Percentiles rank a stretch among this genome's conserved stretches.
phyloP scores from a whole-genome alignment of 2,113 vertebrate genomes.

The Cranoglanis bouderius region DNA sequence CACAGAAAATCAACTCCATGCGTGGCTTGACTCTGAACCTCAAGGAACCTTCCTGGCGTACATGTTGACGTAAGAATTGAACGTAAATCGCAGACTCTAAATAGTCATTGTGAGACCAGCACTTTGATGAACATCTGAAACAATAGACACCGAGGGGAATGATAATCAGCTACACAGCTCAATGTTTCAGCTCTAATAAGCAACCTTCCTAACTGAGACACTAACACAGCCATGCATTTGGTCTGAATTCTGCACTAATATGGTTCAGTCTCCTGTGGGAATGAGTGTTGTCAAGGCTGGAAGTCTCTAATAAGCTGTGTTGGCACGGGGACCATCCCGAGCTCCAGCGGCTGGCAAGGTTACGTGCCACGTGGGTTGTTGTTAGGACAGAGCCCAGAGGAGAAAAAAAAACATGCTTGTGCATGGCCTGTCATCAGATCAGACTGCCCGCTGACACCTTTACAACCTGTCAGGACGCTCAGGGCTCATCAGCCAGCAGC shows the following conservation, averaged over 20 bases:
- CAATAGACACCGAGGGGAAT: background rate
- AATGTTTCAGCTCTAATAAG: slow-evolving; percentile 1
- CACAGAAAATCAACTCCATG: background rate
- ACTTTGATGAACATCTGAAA: background rate
- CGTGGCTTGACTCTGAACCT: background rate
- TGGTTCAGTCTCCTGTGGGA: slow-evolving; percentile 35
- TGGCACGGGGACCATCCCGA: slow-evolving; percentile 33
- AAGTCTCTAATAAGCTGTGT: slow-evolving; percentile 43
- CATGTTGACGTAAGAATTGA: background rate
- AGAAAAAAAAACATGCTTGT: background rate
- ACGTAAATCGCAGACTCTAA: background rate
- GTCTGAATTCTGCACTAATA: slow-evolving; percentile 37
- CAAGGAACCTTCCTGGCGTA: background rate
- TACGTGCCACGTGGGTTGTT: background rate
- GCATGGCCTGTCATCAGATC: slow-evolving; percentile 27
- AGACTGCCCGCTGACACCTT: slow-evolving; percentile 26
- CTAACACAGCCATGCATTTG: background rate
- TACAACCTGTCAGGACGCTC: slow-evolving; percentile 24
- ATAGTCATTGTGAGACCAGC: background rate
- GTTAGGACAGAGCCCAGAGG: slow-evolving; percentile 30
- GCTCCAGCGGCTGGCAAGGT: slow-evolving; percentile 16
- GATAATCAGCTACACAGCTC: background rate
- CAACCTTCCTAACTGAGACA: background rate
- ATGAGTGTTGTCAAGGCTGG: slow-evolving; percentile 15
- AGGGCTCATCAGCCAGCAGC: slow-evolving; percentile 32